Evolutionary conservation across 2,888 invertebrate species (phyloP).

Genomic region (Euclidia mi): DNA sequence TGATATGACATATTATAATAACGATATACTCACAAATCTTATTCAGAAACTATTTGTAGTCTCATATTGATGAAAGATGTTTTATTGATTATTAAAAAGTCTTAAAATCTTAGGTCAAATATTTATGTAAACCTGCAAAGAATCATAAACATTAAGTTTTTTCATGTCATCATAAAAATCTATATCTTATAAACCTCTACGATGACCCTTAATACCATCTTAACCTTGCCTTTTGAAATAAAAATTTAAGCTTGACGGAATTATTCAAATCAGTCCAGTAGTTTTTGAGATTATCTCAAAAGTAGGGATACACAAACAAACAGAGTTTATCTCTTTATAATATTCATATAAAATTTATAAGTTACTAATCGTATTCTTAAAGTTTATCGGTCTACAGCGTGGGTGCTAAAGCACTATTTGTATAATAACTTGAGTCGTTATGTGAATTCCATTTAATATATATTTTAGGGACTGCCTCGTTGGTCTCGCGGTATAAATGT

Average conservation of each 20-base stretch:
- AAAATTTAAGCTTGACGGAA: slow-evolving; percentile 31
- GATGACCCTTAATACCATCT: slow-evolving; percentile 31
- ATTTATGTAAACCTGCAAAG: slow-evolving; percentile 25
- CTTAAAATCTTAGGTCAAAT: slow-evolving; percentile 20
- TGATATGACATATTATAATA: no score
- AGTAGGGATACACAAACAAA: slow-evolving; percentile 46
- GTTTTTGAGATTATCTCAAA: slow-evolving; percentile 50
- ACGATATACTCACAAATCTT: no score
- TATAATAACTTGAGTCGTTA: slow-evolving; percentile 17
- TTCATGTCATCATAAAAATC: slow-evolving; percentile 27
- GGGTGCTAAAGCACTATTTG: slow-evolving; percentile 18
- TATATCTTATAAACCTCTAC: slow-evolving; percentile 17
- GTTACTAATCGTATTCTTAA: slow-evolving; percentile 32
- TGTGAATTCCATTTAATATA: slow-evolving; percentile 10
- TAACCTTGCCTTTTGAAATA: slow-evolving; percentile 38
- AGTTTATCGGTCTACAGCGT: slow-evolving; percentile 37
- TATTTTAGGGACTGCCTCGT: background rate
- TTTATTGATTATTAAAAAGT: slow-evolving; percentile 1
- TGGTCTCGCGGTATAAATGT: no score
- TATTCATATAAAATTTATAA: slow-evolving; percentile 31
- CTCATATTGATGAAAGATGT: background rate
- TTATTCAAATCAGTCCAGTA: slow-evolving; percentile 54
- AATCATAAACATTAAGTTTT: slow-evolving; percentile 41
- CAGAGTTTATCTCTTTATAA: slow-evolving; percentile 45
- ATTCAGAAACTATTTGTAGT: no score